phyloP scores from a whole-genome alignment of 1,140 invertebrate species.

The Venturia canescens region DNA sequence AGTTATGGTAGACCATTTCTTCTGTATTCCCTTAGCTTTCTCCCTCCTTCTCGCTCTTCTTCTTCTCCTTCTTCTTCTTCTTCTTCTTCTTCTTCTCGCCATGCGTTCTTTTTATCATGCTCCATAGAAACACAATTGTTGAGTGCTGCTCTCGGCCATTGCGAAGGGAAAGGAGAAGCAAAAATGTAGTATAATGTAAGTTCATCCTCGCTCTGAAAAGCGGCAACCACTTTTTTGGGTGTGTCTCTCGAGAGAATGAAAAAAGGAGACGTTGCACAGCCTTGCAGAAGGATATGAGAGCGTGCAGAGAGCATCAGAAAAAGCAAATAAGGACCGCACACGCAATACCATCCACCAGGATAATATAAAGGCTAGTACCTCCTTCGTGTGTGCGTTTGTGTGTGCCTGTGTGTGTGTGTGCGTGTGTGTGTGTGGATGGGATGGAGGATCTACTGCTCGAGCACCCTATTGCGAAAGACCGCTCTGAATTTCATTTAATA shows the following conservation, averaged over 20 bases:
- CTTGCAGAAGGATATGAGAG: conserved; percentile 35
- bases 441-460: neutral
- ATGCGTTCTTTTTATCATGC: conserved; percentile 20
- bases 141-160: conserved; percentile 11
- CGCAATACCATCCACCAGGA: conserved; percentile 27
- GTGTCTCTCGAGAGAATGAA: neutral
- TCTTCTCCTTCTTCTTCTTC: conserved; percentile 20
- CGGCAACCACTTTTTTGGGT: conserved; percentile 33
- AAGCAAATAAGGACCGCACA: conserved; percentile 25
- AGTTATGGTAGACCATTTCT: neutral
- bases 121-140: conserved; percentile 44
- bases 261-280: neutral
- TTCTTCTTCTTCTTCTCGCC: neutral
- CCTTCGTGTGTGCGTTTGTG: neutral
- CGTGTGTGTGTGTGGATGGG: neutral
- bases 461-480: conserved; percentile 25
- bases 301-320: conserved; percentile 17
- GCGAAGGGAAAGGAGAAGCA: neutral
- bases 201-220: conserved; percentile 19
- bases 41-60: conserved; percentile 16
- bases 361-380: conserved; percentile 8
- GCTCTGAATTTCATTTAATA: conserved; percentile 5
- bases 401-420: neutral
- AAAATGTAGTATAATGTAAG: conserved; percentile 25
- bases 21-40: neutral